phyloP scores from a whole-genome alignment of 2,113 vertebrate species.

The Eptesicus fuscus region DNA sequence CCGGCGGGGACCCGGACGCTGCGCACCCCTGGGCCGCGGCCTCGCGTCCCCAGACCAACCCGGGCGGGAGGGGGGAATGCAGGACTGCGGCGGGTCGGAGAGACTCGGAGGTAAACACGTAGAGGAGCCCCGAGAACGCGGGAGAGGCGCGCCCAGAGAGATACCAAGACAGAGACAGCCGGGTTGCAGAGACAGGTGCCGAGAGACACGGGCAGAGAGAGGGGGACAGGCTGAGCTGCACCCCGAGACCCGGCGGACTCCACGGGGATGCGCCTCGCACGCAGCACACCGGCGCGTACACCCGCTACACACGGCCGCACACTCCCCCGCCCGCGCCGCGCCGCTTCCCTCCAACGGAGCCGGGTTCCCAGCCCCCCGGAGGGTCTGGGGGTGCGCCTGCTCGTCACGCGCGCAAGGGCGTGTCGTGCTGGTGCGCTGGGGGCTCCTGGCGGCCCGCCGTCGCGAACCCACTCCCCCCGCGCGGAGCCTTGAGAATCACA shows the following conservation, averaged over 20 bases:
- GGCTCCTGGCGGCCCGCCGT: neutral
- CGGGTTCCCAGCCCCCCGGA: neutral
- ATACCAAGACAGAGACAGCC: neutral
- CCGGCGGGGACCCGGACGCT: neutral
- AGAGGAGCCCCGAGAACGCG: neutral
- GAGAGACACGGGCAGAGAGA: neutral
- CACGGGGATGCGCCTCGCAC: conserved; percentile 45
- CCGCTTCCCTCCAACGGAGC: conserved; percentile 49
- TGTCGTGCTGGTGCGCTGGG: neutral
- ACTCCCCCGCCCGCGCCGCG: conserved; percentile 9
- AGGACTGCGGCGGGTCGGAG: conserved; percentile 48
- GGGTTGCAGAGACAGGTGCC: conserved; percentile 38
- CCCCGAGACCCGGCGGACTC: neutral
- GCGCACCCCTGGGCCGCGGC: conserved; percentile 23
- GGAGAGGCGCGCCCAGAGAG: neutral
- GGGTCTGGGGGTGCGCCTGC: neutral
- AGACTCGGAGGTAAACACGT: neutral
- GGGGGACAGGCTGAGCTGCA: neutral
- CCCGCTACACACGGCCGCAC: conserved; percentile 1
- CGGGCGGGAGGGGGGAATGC: neutral
- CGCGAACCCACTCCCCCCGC: neutral
- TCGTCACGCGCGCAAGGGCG: conserved; percentile 6
- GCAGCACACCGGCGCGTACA: conserved; percentile 24
- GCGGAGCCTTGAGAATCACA: neutral
- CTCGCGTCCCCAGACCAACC: neutral